Evolutionary conservation across 2,888 invertebrate species (phyloP).

Genomic region (Diarsia mendica): DNA sequence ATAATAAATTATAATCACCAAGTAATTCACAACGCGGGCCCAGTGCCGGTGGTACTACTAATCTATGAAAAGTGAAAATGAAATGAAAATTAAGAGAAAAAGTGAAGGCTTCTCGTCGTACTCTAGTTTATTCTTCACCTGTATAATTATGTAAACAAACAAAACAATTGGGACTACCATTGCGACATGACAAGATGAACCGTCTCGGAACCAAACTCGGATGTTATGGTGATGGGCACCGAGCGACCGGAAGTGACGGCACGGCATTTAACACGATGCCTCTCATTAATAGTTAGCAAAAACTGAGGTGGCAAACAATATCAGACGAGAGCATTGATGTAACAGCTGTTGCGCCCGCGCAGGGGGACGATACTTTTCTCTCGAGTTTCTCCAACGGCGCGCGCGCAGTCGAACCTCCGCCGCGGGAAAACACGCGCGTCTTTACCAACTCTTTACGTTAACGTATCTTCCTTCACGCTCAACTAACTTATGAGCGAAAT

Average conservation of each 20-base stretch:
- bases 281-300: conserved; percentile 74
- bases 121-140: conserved; percentile 17
- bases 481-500: conserved; percentile 65
- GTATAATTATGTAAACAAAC: conserved; percentile 52
- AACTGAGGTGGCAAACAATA: conserved; percentile 72
- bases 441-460: conserved; percentile 45
- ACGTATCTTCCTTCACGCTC: conserved; percentile 51
- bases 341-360: conserved; percentile 78
- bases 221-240: conserved; percentile 58
- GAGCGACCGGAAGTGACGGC: conserved; percentile 77
- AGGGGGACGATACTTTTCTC: conserved; percentile 86
- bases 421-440: conserved; percentile 80
- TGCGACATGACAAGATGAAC: conserved; percentile 42
- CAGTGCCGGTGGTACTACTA: neutral
- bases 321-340: conserved; percentile 83
- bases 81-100: conserved; percentile 23
- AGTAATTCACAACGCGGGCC: no score
- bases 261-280: conserved; percentile 65
- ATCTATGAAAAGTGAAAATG: neutral
- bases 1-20: no score
- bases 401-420: conserved; percentile 80
- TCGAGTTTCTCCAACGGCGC: conserved; percentile 84
- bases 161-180: conserved; percentile 55
- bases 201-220: conserved; percentile 53
- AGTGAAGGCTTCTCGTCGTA: conserved; percentile 14